These are phyloP conservation scores for Parasteatoda lunata DNA, from an alignment of 2,888 invertebrate genomes.

Conservation along the genomic window DNA sequence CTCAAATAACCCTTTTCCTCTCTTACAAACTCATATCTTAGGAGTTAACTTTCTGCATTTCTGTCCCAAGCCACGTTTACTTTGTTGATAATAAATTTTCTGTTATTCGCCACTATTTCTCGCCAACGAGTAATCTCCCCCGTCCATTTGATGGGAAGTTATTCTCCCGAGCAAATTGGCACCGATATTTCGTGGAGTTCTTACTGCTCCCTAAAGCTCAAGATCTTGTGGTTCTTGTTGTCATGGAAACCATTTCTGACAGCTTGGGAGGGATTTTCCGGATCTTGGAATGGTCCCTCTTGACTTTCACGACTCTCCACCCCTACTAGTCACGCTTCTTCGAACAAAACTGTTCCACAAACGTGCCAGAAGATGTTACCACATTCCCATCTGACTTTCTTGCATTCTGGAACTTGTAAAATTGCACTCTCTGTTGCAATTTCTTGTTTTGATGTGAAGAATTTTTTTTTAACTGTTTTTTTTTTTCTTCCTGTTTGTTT, in stretches of 20 bases:
- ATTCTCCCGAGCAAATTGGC: constrained; percentile 53
- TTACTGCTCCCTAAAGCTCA: not conserved
- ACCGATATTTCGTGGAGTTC: not conserved
- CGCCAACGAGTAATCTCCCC: constrained; percentile 48
- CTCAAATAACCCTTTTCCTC: too few relatives aligned
- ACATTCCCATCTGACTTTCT: not conserved
- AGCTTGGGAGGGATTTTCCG: not conserved
- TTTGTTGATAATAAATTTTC: constrained; percentile 43
- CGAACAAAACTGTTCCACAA: not conserved
- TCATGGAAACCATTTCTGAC: not conserved
- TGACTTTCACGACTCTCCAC: not conserved
- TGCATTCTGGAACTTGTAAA: too few relatives aligned
- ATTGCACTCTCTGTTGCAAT: too few relatives aligned
- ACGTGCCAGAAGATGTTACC: not conserved
- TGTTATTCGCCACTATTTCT: constrained; percentile 34
- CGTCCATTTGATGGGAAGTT: constrained; percentile 36
- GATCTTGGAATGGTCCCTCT: not conserved
- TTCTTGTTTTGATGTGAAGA: too few relatives aligned
- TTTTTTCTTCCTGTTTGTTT: not conserved
- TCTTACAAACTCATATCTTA: too few relatives aligned
- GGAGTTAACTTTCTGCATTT: not conserved
- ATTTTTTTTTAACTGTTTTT: not conserved
- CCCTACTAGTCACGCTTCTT: not conserved
- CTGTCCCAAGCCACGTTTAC: constrained; percentile 12
- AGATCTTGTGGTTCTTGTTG: not conserved